These are phyloP conservation scores for Rhodeus uyekii DNA, from an alignment of 2,797 vertebrate species.

Conservation along the genomic window DNA sequence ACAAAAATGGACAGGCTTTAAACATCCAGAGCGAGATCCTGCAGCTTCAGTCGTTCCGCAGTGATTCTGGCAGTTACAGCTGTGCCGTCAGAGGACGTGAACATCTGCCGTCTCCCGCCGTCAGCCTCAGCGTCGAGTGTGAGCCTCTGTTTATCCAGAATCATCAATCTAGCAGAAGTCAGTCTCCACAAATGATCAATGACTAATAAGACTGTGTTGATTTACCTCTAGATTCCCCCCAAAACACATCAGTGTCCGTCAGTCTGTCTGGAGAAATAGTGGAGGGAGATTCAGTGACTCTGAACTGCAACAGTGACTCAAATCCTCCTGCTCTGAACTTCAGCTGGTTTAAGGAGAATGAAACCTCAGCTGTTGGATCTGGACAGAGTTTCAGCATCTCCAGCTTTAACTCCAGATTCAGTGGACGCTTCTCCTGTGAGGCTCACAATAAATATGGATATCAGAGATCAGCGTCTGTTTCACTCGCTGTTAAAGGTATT, in stretches of 20 bases:
- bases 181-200: not conserved
- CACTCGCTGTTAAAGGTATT: not conserved
- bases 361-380: not conserved
- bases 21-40: not conserved
- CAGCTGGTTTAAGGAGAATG: conserved; percentile 51
- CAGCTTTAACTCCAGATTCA: conserved; percentile 33
- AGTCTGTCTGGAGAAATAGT: conserved; percentile 14
- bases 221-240: conserved; percentile 19
- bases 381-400: conserved; percentile 21
- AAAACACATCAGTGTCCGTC: not conserved
- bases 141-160: too few relatives aligned
- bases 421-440: conserved; percentile 48
- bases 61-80: conserved; percentile 15
- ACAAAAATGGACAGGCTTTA: not conserved
- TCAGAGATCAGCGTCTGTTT: too few relatives aligned
- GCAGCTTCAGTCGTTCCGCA: not conserved
- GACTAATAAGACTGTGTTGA: not conserved
- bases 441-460: not conserved
- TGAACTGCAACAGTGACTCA: conserved; percentile 55
- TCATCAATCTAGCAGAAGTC: too few relatives aligned
- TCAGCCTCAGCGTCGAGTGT: not conserved
- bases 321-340: conserved; percentile 52
- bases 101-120: conserved; percentile 15
- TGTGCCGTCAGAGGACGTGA: conserved; percentile 10
- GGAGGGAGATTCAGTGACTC: conserved; percentile 45